These are phyloP conservation scores for Priocnemis perturbator DNA, from an alignment of 2,888 invertebrate species.

Conservation along the genomic window DNA sequence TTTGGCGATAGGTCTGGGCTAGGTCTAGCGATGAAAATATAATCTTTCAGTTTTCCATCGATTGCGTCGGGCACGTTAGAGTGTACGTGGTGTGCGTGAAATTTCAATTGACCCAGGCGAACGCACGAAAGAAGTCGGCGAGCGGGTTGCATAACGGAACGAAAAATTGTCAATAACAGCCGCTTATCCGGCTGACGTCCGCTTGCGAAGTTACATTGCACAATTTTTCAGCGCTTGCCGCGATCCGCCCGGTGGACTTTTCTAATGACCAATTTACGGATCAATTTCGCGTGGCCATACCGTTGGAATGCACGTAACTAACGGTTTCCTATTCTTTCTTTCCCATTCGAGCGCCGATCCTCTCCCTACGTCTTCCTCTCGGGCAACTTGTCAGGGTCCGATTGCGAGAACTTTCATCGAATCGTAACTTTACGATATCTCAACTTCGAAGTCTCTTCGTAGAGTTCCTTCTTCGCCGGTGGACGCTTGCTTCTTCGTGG, in stretches of 20 bases:
- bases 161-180: too few relatives aligned
- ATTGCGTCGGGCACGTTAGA: too few relatives aligned
- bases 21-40: too few relatives aligned
- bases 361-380: constrained; percentile 5
- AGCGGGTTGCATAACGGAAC: too few relatives aligned
- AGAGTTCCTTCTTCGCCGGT: not conserved
- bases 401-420: constrained; percentile 26
- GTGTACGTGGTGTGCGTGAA: too few relatives aligned
- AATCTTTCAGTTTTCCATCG: too few relatives aligned
- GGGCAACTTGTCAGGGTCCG: not conserved
- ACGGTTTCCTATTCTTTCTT: constrained; percentile 37
- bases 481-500: too few relatives aligned
- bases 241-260: constrained; percentile 48
- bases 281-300: constrained; percentile 63
- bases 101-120: too few relatives aligned
- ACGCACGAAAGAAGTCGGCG: too few relatives aligned
- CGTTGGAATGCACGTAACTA: constrained; percentile 53
- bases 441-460: not conserved
- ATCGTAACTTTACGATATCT: constrained; percentile 15
- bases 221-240: constrained; percentile 22
- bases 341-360: not conserved
- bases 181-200: too few relatives aligned
- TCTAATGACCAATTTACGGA: constrained; percentile 63
- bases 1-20: too few relatives aligned
- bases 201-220: not conserved